Conservation (phyloP, 2,888 invertebrate species). For the Drosophila koepferae region DNA sequence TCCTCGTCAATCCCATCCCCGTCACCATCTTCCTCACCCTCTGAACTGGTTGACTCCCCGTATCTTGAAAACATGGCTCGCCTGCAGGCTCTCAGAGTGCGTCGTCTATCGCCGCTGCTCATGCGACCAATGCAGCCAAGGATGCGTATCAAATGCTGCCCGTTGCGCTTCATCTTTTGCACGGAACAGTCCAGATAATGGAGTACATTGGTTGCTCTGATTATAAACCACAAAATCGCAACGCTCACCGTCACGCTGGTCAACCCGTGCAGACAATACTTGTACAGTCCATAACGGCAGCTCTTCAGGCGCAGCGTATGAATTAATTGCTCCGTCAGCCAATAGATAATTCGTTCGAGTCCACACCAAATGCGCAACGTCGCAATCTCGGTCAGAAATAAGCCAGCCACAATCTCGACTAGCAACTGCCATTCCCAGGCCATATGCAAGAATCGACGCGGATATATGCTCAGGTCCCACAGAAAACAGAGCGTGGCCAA, state of each 20-base stretch:
- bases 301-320: background rate
- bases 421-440: constrained; percentile 54
- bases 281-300: constrained; percentile 7
- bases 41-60: background rate
- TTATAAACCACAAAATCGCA: constrained; percentile 36
- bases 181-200: background rate
- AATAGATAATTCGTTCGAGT: constrained; percentile 56
- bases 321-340: constrained; percentile 15
- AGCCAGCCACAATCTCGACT: constrained; percentile 58
- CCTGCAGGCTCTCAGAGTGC: constrained; percentile 39
- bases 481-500: constrained; percentile 64
- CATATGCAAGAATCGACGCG: constrained; percentile 71
- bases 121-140: constrained; percentile 26
- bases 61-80: constrained; percentile 26
- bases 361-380: constrained; percentile 75
- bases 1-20: background rate
- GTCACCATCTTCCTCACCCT: background rate
- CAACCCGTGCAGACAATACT: constrained; percentile 29
- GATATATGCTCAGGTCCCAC: constrained; percentile 67
- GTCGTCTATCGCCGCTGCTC: constrained; percentile 21
- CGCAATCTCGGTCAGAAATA: constrained; percentile 68
- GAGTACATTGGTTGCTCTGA: constrained; percentile 46
- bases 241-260: constrained; percentile 16
- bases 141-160: background rate
- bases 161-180: background rate